Evolutionary conservation across 1,140 invertebrate species (phyloP), one percentile per base, ranked within the genome.

Genomic region (Drosophila guanche): DNA sequence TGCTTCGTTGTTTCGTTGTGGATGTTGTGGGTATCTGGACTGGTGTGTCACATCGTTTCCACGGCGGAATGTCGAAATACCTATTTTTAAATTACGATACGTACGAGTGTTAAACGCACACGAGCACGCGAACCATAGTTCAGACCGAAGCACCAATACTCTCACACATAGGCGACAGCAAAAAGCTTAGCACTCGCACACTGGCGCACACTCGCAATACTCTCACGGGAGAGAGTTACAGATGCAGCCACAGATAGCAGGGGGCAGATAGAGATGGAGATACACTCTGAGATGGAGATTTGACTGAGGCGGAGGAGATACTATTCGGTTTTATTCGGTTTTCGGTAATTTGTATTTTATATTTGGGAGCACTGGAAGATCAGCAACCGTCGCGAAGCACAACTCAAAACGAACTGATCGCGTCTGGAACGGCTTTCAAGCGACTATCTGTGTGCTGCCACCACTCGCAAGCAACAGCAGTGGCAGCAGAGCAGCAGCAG

Each of bases 371-470:
- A 76, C 66, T 86, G 68, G 68, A 74, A 88, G 83, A 89, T 89
- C 69, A 75, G 59, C 84, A 89, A 89, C 88, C 89, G 89, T 84
- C 79, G 88, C 88, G 83, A 72, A 90, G 71, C 81, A 90, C 83
- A 89, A 90, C 88, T 88, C 89, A 85, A 90, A 89, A 85, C 88
- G 79, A 85, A 90, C 88, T 90, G 88, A 90, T 90, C 88, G 70
- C 20, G 70, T 73, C 88, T 90, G 88, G 76, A 90, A 83, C 70
- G 58, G 73, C 88, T 90, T 90, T 90, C 76, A 65, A 61, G 68
- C 72, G 83, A 72, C 70, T 86, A 81, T 86, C 81, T 80, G 70
- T 61, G 75, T 65, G 63, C 66, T 77, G 79, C 79, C 69, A 22
- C 71, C 71, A 55, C 47, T 68, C 37, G 41, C 51, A 56, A 55